A percentile compares a stretch with the other conserved stretches of the same genome.
Evolutionary conservation across 2,797 vertebrate genomes (phyloP).

Genomic region (Siniperca obscura): DNA sequence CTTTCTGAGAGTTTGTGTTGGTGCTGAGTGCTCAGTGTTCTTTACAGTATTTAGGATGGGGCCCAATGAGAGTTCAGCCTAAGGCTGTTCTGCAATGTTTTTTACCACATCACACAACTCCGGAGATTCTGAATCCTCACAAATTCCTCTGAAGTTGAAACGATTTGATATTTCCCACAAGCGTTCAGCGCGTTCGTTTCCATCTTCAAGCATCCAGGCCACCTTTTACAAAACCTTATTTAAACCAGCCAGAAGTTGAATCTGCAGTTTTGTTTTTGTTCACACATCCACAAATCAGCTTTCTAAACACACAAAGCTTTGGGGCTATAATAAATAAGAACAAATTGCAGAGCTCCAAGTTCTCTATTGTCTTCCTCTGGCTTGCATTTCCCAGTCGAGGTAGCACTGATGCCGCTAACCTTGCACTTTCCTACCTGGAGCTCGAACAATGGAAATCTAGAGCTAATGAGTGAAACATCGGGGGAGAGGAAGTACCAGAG

Average conservation of each 20-base stretch:
- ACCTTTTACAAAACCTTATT: conserved; percentile 54
- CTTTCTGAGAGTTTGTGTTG: conserved; percentile 59
- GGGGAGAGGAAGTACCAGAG: conserved; percentile 38
- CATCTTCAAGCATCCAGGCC: conserved; percentile 48
- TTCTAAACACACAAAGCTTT: conserved; percentile 71
- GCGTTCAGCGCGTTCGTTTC: background rate
- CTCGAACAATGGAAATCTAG: conserved; percentile 62
- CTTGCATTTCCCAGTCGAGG: conserved; percentile 58
- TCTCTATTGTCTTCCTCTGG: conserved; percentile 60
- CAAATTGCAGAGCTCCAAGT: conserved; percentile 52
- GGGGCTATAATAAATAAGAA: conserved; percentile 68
- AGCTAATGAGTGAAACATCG: conserved; percentile 64
- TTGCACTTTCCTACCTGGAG: conserved; percentile 69
- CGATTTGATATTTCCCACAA: conserved; percentile 61
- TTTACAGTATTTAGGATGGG: conserved; percentile 56
- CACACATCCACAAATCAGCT: conserved; percentile 61
- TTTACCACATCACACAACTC: conserved; percentile 55
- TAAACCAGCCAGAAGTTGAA: conserved; percentile 59
- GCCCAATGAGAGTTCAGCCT: conserved; percentile 68
- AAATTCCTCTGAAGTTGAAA: conserved; percentile 58
- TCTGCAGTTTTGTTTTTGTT: conserved; percentile 56
- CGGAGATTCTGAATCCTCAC: conserved; percentile 51
- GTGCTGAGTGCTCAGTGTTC: conserved; percentile 48
- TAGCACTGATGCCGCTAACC: conserved; percentile 51
- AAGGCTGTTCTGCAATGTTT: conserved; percentile 57